Percentiles rank a stretch among this genome's conserved stretches.
Conservation (phyloP, 2,888 invertebrate genomes). For the Leptinotarsa juncta region DNA sequence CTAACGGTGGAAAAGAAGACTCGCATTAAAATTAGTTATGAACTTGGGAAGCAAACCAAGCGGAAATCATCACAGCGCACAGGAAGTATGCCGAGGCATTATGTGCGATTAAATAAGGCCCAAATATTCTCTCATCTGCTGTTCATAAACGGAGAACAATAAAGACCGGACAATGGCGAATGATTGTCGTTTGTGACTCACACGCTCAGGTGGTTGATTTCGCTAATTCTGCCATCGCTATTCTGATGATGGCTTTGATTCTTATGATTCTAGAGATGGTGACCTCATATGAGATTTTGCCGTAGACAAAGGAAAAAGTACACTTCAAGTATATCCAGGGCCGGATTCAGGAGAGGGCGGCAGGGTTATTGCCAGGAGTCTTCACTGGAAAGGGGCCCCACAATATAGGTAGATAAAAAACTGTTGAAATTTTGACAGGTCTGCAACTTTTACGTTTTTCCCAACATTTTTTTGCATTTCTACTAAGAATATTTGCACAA, state of each 20-base stretch:
- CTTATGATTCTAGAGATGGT: neutral
- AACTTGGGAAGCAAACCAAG: neutral
- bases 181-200: neutral
- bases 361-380: too few relatives aligned
- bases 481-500: too few relatives aligned
- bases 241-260: neutral
- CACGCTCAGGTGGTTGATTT: neutral
- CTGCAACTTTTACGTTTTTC: too few relatives aligned
- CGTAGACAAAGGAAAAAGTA: too few relatives aligned
- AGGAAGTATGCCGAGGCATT: neutral
- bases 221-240: neutral
- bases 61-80: neutral
- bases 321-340: too few relatives aligned
- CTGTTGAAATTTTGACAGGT: too few relatives aligned
- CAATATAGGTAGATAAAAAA: too few relatives aligned
- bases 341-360: too few relatives aligned
- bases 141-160: slow-evolving; percentile 1
- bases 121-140: neutral
- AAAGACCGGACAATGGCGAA: neutral
- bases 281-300: neutral
- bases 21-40: neutral
- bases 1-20: neutral
- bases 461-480: too few relatives aligned
- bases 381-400: too few relatives aligned
- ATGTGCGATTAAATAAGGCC: neutral